These are phyloP conservation scores for Acanthopagrus latus DNA, from an alignment of 2,797 vertebrate species.

Conservation along the genomic window DNA sequence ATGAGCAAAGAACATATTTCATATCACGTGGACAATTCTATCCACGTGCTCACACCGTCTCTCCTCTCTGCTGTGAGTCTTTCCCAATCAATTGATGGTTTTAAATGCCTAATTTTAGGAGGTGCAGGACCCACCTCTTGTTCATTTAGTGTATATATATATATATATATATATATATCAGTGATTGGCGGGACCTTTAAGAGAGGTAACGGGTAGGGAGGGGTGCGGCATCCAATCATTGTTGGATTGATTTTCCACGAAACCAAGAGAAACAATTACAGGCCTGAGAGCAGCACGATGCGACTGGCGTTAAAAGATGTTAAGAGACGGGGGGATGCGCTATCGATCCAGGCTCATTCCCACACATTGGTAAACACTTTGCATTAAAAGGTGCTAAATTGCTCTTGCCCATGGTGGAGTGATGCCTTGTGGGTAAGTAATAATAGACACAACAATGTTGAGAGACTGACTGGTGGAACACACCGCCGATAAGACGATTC, in stretches of 20 bases:
- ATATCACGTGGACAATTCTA: too few species aligned
- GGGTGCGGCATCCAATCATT: constrained; percentile 60
- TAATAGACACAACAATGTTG: constrained; percentile 37
- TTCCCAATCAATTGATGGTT: too few species aligned
- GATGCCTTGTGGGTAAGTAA: constrained; percentile 49
- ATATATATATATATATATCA: constrained; percentile 8
- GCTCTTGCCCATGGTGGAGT: constrained; percentile 39
- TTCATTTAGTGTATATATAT: too few species aligned
- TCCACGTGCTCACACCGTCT: too few species aligned
- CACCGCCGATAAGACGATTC: constrained; percentile 21
- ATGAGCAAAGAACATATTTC: too few species aligned
- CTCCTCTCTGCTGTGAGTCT: too few species aligned
- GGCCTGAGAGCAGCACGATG: constrained; percentile 27
- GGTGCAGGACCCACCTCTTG: too few species aligned
- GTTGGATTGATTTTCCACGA: constrained; percentile 70
- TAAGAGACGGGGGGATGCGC: constrained; percentile 62
- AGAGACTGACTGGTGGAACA: constrained; percentile 15
- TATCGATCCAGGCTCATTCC: constrained; percentile 67
- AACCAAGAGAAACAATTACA: constrained; percentile 75
- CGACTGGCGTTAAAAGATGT: constrained; percentile 62
- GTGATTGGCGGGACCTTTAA: constrained; percentile 46
- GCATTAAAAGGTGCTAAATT: constrained; percentile 73
- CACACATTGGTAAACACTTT: constrained; percentile 70
- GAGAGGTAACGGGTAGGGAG: background rate
- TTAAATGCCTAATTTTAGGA: too few species aligned